Base-by-base conservation (phyloP, 1,140 invertebrate species). In the Pteromalus puparum region DNA sequence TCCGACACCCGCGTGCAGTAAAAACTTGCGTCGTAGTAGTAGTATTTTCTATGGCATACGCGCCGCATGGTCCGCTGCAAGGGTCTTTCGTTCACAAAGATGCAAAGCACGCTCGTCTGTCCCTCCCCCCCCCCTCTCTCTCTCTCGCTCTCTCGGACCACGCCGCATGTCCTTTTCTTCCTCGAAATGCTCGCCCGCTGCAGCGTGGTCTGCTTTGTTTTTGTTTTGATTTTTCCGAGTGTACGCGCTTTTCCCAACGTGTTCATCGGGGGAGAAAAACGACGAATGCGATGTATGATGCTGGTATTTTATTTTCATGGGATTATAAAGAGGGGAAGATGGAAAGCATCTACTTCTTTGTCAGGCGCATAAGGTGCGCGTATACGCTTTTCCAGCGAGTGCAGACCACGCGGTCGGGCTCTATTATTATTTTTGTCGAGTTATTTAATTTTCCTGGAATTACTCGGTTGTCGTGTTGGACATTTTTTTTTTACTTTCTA, bases 201-300 rank as follows among this genome's bases (percentile, higher is more conserved):
- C 7, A 61, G 53, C 72, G 26, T 46, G 30, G 30, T 72, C 7
- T 34, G 81, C 21, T 76, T 67, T 82, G 73, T 82, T 76, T 74
- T 82, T 82, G n/a, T 82, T 82, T 82, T 82, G 81, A 73, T 48
- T 81, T 81, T 81, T 75, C 46, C 34, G 30, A 78, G n/a, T 21
- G 72, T n/a, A n/a, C 9, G 18, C 13, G 28, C 7, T 53, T 81
- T 68, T 68, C 30, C 6, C 6, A 1, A 15, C 53, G 53, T 21
- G 21, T n/a, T 70, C 28, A 21, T 42, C 15, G 30, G 21, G 18
- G 48, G 1, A 79, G 42, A 24, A 70, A 78, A 48, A 26, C 3
- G 7, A n/a, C 18, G 53, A 34, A 12, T 18, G 30, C 10, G 7
- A 13, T 1, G 65, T 4, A 5, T n/a, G 18, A 61, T 61, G 53